Evolutionary conservation across 2,113 vertebrate genomes (phyloP), one percentile per base, ranked within the genome.

Genomic region (Bufo bufo): DNA sequence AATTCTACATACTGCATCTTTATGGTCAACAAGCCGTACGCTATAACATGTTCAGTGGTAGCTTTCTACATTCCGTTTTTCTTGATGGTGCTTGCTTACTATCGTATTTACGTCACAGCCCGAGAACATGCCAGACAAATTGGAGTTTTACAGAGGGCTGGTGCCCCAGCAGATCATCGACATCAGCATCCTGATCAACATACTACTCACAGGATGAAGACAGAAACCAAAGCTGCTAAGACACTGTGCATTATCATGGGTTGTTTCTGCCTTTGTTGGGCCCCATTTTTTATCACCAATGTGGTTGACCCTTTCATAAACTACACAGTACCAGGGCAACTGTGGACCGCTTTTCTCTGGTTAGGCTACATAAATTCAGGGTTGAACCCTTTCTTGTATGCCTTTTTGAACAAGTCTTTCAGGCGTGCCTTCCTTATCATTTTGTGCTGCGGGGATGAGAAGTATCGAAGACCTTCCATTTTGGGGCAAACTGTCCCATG

Each of bases 311-410:
- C 98, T 52, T 99, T 99, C 93, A 95, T 99, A 91, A 94, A 96
- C 94, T 99, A 99, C 93, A 94, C 95, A 0, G 97, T 98, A 65
- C 98, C 98, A 0, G 94, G 93, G 59, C 92, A 99, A 94, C 93
- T 99, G 91, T 99, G 98, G 98, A 96, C 94, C 0, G 97, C 98
- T 90, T 99, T 97, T 92, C 95, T 99, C 77, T 99, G 98, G 98
- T 95, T 99, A 82, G 98, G 98, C 92, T 99, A 99, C 93, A 99
- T 99, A 93, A 99, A 99, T 96, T 99, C 98, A 91, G 98, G 98
- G 94, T 93, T 99, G 90, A 99, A 99, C 94, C 98, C 98, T 89
- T 98, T 99, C 92, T 97, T 99, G 90, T 99, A 99, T 89, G 98
- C 98, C 94, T 99, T 99, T 94, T 95, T 99, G 93, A 99, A 99